Evolutionary conservation across 2,797 vertebrate species (phyloP).

Genomic region (Halcyon chelicuti): DNA sequence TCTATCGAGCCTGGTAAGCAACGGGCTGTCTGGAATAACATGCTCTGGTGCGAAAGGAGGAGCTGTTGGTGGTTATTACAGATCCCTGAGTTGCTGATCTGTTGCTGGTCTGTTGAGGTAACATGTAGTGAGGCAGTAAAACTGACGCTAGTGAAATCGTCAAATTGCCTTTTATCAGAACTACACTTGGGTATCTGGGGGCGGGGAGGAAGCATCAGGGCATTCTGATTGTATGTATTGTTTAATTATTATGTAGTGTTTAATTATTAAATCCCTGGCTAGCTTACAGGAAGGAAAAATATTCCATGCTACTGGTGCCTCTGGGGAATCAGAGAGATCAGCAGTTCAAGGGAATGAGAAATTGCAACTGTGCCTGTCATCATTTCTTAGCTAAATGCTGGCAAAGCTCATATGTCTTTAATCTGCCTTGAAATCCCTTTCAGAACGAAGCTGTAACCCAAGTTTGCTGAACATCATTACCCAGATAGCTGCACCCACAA

Average conservation of each 20-base stretch:
- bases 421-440: slow-evolving; percentile 26
- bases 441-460: slow-evolving; percentile 91
- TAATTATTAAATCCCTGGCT: background rate
- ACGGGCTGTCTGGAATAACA: background rate
- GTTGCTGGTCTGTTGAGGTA: background rate
- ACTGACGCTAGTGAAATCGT: background rate
- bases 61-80: background rate
- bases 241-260: background rate
- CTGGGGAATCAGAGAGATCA: background rate
- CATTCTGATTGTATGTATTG: background rate
- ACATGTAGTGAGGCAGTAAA: background rate
- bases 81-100: background rate
- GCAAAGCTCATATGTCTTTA: background rate
- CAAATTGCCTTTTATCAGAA: background rate
- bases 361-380: background rate
- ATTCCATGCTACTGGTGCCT: background rate
- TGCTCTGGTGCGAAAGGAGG: background rate
- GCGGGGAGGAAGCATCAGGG: background rate
- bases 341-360: background rate
- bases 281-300: background rate
- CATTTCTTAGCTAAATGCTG: background rate
- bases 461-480: slow-evolving; percentile 87
- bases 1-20: slow-evolving; percentile 92
- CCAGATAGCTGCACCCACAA: slow-evolving; percentile 79
- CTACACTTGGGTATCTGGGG: background rate